Base-by-base conservation (phyloP, 2,797 vertebrate genomes). In the Heliangelus exortis region DNA sequence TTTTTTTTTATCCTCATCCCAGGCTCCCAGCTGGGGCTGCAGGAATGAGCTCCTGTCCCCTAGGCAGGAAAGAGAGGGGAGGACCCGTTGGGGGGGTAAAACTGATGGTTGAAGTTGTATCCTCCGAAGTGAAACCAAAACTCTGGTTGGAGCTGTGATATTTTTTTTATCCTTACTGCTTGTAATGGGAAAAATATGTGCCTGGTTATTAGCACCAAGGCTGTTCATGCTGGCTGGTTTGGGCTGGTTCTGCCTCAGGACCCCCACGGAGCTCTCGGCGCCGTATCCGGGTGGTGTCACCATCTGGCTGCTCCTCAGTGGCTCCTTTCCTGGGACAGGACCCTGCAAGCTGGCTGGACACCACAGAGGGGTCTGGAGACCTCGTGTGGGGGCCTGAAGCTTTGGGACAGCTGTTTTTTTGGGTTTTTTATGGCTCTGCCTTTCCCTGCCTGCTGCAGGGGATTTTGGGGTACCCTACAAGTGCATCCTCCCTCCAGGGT, bases 141-240 rank as follows among this genome's bases (percentile, higher is more conserved):
- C 33, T 87, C 61, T 7, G 1, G 0, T 0, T 4, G 31, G 18
- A 47, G 61, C 68, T 0, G 0, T 0, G 1, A 39, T 34, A 36
- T 58, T 61, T 82, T 61, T 82, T 82, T 36, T 25, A 54, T 45
- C 75, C 47, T 48, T 77, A 77, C 34, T 83, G 77, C 29, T 14
- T 28, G 12, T 25, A 71, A 75, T 15, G 59, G 78, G 39, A 90
- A 81, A 85, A 95, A 74, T 34, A 43, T 84, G 92, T 1, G 31
- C 41, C 69, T 45, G 59, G 34, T 12, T 8, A n/a, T 16, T 28
- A 25, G 34, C 54, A 50, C 63, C 43, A 28, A 85, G 31, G 67
- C 72, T 0, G 0, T 53, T 34, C 4, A 0, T 39, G 39, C 51
- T 18, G 43, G 51, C 34, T 69, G 10, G 7, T 22, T 59, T 47